These are phyloP conservation scores for Dolomedes plantarius DNA, from an alignment of 2,888 invertebrate species.

Conservation along the genomic window DNA sequence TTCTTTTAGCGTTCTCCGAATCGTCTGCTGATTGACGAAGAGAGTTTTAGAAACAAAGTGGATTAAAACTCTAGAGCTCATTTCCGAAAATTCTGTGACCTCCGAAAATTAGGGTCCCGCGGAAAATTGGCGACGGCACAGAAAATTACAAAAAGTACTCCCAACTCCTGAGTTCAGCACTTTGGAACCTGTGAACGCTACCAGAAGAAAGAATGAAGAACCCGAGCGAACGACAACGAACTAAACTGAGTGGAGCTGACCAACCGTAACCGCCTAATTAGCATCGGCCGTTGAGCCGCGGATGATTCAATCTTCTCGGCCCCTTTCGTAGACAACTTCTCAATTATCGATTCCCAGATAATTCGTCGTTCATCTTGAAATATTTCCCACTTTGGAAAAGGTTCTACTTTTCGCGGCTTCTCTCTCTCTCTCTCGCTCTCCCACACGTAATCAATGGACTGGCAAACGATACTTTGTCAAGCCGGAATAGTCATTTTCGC, in stretches of 20 bases:
- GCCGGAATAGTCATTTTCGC: not conserved
- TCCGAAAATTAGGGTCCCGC: slow-evolving; percentile 37
- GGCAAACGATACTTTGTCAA: slow-evolving; percentile 44
- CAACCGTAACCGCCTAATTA: slow-evolving; percentile 63
- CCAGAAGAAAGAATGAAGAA: slow-evolving; percentile 44
- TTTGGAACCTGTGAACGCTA: slow-evolving; percentile 52
- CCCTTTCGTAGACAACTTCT: slow-evolving; percentile 47
- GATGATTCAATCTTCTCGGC: slow-evolving; percentile 58
- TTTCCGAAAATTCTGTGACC: slow-evolving; percentile 19
- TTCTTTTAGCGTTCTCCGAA: not conserved
- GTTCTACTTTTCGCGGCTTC: slow-evolving; percentile 39
- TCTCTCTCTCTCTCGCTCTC: slow-evolving; percentile 5
- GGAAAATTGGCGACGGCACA: slow-evolving; percentile 8
- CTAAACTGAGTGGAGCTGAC: slow-evolving; percentile 27
- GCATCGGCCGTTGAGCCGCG: slow-evolving; percentile 61
- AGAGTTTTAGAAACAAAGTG: slow-evolving; percentile 48
- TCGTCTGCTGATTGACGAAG: slow-evolving; percentile 26
- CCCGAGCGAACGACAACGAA: not conserved
- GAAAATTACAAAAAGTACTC: slow-evolving; percentile 63
- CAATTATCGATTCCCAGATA: slow-evolving; percentile 66
- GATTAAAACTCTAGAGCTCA: slow-evolving; percentile 49
- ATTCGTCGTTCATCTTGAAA: slow-evolving; percentile 64
- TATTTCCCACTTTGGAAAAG: slow-evolving; percentile 61
- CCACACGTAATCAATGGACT: slow-evolving; percentile 26
- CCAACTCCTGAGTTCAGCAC: slow-evolving; percentile 36